A percentile compares a stretch with the other conserved stretches of the same genome.
Evolutionary conservation across 2,113 vertebrate species (phyloP).

Genomic region (Tragulus kanchil): DNA sequence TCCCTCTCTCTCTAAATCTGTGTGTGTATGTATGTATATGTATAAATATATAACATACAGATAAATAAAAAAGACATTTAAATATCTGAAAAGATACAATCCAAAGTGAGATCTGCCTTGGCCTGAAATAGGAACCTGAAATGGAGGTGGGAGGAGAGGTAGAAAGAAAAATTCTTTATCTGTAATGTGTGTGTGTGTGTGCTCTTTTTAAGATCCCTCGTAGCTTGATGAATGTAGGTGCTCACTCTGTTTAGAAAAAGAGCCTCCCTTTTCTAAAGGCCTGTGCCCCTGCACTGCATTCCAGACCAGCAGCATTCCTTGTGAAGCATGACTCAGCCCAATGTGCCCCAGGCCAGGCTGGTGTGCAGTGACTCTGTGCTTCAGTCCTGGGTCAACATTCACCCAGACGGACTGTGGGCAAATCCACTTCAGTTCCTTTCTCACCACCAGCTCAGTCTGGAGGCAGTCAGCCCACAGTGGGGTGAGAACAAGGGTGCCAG

Average conservation of each 20-base stretch:
- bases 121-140: neutral
- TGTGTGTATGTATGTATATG: neutral
- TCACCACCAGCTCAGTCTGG: neutral
- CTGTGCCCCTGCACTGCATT: conserved; percentile 49
- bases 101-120: neutral
- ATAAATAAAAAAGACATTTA: neutral
- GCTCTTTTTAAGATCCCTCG: neutral
- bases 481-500: neutral
- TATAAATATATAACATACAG: neutral
- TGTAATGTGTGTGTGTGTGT: neutral
- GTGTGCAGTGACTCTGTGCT: neutral
- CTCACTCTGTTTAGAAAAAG: neutral
- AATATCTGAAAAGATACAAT: neutral
- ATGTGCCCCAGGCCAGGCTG: neutral
- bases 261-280: neutral
- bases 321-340: conserved; percentile 53
- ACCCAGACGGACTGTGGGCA: neutral
- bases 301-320: conserved; percentile 71
- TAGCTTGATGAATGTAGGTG: neutral
- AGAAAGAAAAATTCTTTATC: conserved; percentile 6
- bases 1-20: neutral
- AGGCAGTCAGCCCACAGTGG: neutral
- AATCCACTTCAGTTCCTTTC: conserved; percentile 1
- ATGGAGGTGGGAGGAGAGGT: neutral
- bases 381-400: neutral